These are phyloP conservation scores for Zoroaster sp. DNA, from an alignment of 53 echinoderm and acorn worm genomes.

Conservation along the genomic window DNA sequence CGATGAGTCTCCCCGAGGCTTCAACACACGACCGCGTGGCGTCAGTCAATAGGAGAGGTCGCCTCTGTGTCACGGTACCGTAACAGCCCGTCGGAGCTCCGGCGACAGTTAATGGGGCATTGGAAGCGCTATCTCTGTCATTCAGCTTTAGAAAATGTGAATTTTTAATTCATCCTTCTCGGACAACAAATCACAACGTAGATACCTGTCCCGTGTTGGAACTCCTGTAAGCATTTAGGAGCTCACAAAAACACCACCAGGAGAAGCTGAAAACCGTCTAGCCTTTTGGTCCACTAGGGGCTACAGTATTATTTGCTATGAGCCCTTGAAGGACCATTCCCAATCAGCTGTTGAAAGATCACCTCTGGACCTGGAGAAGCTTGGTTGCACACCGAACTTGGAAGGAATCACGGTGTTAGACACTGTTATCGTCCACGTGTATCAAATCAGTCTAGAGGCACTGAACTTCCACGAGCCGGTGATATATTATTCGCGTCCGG, in stretches of 20 bases:
- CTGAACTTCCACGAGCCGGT: not conserved
- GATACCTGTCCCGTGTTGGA: constrained; percentile 2
- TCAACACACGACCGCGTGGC: constrained; percentile 31
- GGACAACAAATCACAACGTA: not conserved
- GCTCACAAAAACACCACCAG: not conserved
- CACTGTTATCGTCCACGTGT: not conserved
- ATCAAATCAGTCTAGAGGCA: not conserved
- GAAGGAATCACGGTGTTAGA: not conserved
- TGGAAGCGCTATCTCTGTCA: constrained; percentile 19
- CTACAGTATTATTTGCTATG: constrained; percentile 3
- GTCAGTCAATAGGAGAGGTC: constrained; percentile 35
- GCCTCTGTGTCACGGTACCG: constrained; percentile 11
- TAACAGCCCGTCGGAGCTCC: not conserved
- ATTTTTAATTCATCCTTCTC: not conserved
- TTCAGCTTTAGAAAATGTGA: not conserved
- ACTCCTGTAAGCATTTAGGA: not conserved
- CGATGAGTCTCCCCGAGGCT: constrained; percentile 11
- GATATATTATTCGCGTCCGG: not conserved
- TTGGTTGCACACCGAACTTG: not conserved
- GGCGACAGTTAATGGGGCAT: constrained; percentile 25
- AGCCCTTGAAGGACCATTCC: not conserved
- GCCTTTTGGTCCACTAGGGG: not conserved
- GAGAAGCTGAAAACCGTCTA: not conserved
- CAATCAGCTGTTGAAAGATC: constrained; percentile 37
- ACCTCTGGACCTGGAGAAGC: not conserved